phyloP scores from a whole-genome alignment of 2,888 invertebrate species.

The Aporophyla lueneburgensis region DNA sequence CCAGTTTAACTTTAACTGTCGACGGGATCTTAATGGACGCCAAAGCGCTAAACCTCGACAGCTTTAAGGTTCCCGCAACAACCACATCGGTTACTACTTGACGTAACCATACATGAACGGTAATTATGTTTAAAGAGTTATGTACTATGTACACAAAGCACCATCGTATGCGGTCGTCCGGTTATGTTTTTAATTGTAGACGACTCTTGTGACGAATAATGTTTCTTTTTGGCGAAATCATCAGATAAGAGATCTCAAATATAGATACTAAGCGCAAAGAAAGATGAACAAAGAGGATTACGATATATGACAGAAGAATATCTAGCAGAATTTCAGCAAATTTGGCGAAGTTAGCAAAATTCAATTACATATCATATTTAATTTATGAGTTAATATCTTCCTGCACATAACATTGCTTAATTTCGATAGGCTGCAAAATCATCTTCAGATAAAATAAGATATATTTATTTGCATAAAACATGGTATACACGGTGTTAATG shows the following conservation, averaged over 20 bases:
- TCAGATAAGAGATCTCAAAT: too few relatives aligned
- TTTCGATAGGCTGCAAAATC: not conserved
- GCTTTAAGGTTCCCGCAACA: slow-evolving; percentile 79
- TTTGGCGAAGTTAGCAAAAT: not conserved
- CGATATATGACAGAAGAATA: too few relatives aligned
- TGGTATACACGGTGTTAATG: too few relatives aligned
- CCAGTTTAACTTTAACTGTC: slow-evolving; percentile 78
- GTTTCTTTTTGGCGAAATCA: not conserved
- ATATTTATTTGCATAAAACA: too few relatives aligned
- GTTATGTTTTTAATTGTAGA: not conserved
- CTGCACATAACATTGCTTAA: not conserved
- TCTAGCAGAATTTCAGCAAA: not conserved
- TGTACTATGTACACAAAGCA: slow-evolving; percentile 15
- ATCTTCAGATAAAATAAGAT: too few relatives aligned
- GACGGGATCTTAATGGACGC: slow-evolving; percentile 78
- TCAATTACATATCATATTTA: not conserved
- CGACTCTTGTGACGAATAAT: not conserved
- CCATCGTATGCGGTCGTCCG: not conserved
- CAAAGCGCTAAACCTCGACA: slow-evolving; percentile 78
- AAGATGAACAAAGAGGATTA: too few relatives aligned
- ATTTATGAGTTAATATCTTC: not conserved
- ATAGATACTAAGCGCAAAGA: too few relatives aligned
- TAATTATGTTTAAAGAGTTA: slow-evolving; percentile 40
- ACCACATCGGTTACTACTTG: slow-evolving; percentile 76
- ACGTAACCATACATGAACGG: slow-evolving; percentile 48